phyloP scores from a whole-genome alignment of 2,113 vertebrate genomes.

The Dinomys branickii region DNA sequence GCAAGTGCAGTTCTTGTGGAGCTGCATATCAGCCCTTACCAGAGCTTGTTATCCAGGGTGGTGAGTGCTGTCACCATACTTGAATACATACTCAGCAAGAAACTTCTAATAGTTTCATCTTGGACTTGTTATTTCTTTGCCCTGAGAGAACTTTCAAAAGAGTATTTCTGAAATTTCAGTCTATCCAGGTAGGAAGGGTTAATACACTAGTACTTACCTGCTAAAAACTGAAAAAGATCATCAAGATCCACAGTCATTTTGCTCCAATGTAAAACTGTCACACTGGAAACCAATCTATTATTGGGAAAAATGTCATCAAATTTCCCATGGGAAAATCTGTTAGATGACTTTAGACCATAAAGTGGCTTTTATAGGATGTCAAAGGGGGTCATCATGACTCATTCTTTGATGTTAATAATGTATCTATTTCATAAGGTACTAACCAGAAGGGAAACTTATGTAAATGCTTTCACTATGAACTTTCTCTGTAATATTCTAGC shows the following conservation, averaged over 20 bases:
- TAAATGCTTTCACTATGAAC: not conserved
- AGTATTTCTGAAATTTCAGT: not conserved
- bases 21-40: not conserved
- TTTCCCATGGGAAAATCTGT: not conserved
- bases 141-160: not conserved
- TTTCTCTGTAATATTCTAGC: not conserved
- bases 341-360: not conserved
- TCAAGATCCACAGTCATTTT: constrained; percentile 4
- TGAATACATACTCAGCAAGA: not conserved
- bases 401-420: not conserved
- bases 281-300: not conserved
- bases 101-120: not conserved
- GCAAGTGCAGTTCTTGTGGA: not conserved
- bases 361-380: not conserved
- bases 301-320: not conserved
- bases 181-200: not conserved
- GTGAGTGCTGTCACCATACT: not conserved
- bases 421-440: not conserved
- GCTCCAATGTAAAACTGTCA: not conserved
- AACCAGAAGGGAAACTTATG: not conserved
- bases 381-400: not conserved
- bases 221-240: not conserved
- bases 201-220: not conserved
- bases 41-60: not conserved
- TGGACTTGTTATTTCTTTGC: not conserved